A percentile compares a stretch with the other conserved stretches of the same genome.
Conservation (phyloP, 2,113 vertebrate genomes). For the Sorex fumeus region DNA sequence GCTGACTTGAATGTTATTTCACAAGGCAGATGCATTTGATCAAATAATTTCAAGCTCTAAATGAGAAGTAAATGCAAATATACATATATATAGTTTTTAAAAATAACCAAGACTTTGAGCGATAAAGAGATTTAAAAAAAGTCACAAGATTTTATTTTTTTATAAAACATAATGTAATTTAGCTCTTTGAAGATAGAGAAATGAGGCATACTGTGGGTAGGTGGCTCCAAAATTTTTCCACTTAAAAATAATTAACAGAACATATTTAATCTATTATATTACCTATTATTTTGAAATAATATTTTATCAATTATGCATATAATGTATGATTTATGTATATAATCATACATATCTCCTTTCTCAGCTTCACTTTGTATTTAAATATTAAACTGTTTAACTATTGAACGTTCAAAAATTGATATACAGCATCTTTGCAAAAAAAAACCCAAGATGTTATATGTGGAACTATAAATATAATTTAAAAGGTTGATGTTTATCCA, state of each 20-base stretch:
- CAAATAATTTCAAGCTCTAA: conserved; percentile 71
- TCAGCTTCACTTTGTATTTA: conserved; percentile 14
- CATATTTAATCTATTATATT: background rate
- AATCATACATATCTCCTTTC: background rate
- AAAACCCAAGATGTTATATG: background rate
- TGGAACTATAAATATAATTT: conserved; percentile 20
- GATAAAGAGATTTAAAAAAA: conserved; percentile 69
- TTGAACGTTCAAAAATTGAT: conserved; percentile 17
- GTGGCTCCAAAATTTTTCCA: conserved; percentile 23
- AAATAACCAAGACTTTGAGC: conserved; percentile 69
- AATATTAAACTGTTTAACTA: conserved; percentile 62
- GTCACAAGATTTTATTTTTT: conserved; percentile 51
- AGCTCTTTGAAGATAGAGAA: conserved; percentile 50
- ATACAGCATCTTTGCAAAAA: background rate
- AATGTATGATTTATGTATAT: too few species aligned
- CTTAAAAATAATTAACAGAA: conserved; percentile 23
- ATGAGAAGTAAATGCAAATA: conserved; percentile 67
- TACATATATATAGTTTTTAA: conserved; percentile 72
- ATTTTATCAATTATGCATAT: background rate
- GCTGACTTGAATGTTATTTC: conserved; percentile 63
- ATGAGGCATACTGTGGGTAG: conserved; percentile 25
- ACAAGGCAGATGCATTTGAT: conserved; percentile 74
- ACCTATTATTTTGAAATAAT: conserved; percentile 58
- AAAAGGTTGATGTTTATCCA: conserved; percentile 7
- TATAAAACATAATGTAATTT: conserved; percentile 64